phyloP scores from a whole-genome alignment of 2,888 invertebrate genomes.

The Amphiduros pacificus region DNA sequence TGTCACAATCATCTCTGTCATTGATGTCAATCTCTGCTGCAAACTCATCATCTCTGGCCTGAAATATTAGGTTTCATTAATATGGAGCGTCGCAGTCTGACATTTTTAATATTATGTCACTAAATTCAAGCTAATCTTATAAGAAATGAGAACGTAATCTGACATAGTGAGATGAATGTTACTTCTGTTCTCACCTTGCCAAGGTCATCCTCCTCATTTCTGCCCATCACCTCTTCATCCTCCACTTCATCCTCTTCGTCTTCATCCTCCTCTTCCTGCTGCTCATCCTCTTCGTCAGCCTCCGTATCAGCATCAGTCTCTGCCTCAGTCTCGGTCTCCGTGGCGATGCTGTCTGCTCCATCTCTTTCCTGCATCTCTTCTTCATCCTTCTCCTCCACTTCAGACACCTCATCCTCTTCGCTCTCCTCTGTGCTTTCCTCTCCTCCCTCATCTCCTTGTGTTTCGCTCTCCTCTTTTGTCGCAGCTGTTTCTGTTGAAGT shows the following conservation, averaged over 20 bases:
- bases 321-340: conserved; percentile 1
- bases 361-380: not conserved
- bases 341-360: not conserved
- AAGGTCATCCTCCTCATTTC: conserved; percentile 45
- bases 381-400: conserved; percentile 5
- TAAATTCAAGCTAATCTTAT: too few species aligned
- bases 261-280: conserved; percentile 21
- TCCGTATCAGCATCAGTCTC: conserved; percentile 4
- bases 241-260: conserved; percentile 27
- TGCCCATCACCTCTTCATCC: conserved; percentile 28
- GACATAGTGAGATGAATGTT: not conserved
- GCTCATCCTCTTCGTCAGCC: conserved; percentile 7
- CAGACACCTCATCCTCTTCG: conserved; percentile 7
- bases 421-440: not conserved
- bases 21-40: conserved; percentile 43
- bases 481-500: conserved; percentile 24
- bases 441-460: not conserved
- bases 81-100: too few species aligned
- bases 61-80: too few species aligned
- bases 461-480: conserved; percentile 2
- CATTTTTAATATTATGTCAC: too few species aligned
- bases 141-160: not conserved
- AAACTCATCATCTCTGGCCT: conserved; percentile 52
- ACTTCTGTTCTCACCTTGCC: conserved; percentile 40
- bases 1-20: conserved; percentile 45